phyloP scores from a whole-genome alignment of 1,140 invertebrate species.

The Hydropsyche tenuis region DNA sequence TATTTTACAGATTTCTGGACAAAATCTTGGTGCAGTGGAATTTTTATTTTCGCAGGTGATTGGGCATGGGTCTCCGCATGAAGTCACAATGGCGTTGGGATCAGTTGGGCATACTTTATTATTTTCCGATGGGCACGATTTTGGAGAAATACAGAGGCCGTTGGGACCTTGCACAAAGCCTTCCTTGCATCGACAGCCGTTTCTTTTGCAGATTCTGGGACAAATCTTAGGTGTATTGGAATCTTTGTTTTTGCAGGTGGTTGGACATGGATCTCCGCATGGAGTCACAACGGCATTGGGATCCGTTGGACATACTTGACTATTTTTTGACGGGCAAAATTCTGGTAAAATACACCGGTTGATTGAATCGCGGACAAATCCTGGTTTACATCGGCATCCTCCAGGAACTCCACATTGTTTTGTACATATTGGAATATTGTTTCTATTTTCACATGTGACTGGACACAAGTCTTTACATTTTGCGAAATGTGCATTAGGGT shows the following conservation, averaged over 20 bases:
- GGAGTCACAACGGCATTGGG: constrained; percentile 16
- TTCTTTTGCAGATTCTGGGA: background rate
- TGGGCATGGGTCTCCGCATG: no score
- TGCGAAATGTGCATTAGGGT: constrained; percentile 17
- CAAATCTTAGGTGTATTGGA: background rate
- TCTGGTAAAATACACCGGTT: constrained; percentile 24
- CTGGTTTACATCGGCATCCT: constrained; percentile 37
- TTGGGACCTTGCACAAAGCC: background rate
- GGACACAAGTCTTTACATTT: constrained; percentile 31
- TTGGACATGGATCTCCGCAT: constrained; percentile 32
- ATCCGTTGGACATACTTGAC: constrained; percentile 47
- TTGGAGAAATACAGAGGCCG: background rate
- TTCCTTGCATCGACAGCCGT: background rate
- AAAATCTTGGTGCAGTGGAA: no score
- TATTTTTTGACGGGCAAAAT: constrained; percentile 46
- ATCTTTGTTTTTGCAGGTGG: constrained; percentile 36
- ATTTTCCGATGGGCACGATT: background rate
- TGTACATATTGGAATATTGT: background rate
- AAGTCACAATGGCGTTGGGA: no score
- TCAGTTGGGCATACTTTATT: background rate
- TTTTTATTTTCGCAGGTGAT: no score
- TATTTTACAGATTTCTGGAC: no score
- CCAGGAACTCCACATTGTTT: background rate
- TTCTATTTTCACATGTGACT: constrained; percentile 31
- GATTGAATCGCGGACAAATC: constrained; percentile 16